A percentile compares a stretch with the other conserved stretches of the same genome.
Evolutionary conservation across 2,113 vertebrate genomes (phyloP).

Genomic region (Phylloscopus whistleri): DNA sequence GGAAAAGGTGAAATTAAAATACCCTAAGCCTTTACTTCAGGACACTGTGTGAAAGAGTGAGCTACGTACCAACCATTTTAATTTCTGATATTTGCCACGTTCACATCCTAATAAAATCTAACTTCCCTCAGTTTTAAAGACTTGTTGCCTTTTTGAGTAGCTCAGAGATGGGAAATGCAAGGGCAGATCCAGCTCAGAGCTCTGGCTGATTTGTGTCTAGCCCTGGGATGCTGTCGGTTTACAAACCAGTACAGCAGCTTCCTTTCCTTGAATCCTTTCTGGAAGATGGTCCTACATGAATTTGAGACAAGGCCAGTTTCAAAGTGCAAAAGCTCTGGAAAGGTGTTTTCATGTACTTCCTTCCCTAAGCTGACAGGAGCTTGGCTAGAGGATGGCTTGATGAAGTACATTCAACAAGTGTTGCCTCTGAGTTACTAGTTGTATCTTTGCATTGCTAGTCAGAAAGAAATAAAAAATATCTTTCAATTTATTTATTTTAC

Average conservation of each 20-base stretch:
- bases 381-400: background rate
- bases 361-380: background rate
- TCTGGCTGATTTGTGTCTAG: background rate
- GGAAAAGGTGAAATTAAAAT: background rate
- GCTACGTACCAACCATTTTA: background rate
- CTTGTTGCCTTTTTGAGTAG: background rate
- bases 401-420: background rate
- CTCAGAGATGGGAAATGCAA: background rate
- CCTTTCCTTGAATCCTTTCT: background rate
- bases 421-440: background rate
- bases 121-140: background rate
- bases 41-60: background rate
- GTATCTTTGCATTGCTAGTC: background rate
- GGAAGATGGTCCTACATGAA: background rate
- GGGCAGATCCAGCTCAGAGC: background rate
- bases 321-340: background rate
- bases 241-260: background rate
- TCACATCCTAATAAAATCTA: background rate
- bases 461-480: background rate
- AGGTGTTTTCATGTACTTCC: background rate
- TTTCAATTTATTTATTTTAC: background rate
- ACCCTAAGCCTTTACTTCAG: fast-evolving
- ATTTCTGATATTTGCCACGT: background rate
- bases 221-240: background rate
- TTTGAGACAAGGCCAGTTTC: background rate